These are phyloP conservation scores for Nycticorax nycticorax DNA, from an alignment of 2,113 vertebrate genomes.

Conservation along the genomic window DNA sequence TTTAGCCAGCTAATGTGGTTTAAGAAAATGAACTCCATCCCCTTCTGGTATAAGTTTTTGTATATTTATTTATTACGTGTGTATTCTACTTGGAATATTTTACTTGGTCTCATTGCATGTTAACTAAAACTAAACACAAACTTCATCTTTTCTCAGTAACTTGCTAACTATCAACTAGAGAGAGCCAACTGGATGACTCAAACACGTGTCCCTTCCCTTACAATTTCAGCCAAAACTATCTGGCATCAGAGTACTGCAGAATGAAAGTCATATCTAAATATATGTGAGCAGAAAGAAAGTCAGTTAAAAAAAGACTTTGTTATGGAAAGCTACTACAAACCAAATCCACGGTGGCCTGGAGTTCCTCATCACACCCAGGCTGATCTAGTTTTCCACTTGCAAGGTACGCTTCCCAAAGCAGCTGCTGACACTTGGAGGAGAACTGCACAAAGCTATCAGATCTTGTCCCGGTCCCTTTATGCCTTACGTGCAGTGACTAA, in stretches of 20 bases:
- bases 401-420: not conserved
- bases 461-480: not conserved
- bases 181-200: slow-evolving; percentile 68
- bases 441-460: not conserved
- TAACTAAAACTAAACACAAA: slow-evolving; percentile 52
- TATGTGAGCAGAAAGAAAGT: slow-evolving; percentile 54
- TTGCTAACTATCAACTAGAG: slow-evolving; percentile 29
- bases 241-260: slow-evolving; percentile 50
- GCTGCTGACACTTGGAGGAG: not conserved
- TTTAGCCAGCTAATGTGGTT: not conserved
- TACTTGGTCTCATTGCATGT: slow-evolving; percentile 33
- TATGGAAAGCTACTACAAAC: slow-evolving; percentile 67
- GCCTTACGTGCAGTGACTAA: not conserved
- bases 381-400: slow-evolving; percentile 33
- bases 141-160: slow-evolving; percentile 57
- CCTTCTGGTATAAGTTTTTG: slow-evolving; percentile 5
- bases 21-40: not conserved
- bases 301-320: slow-evolving; percentile 65
- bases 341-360: slow-evolving; percentile 46
- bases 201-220: slow-evolving; percentile 42
- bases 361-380: slow-evolving; percentile 29
- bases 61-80: slow-evolving; percentile 9
- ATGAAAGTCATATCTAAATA: slow-evolving; percentile 63
- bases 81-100: slow-evolving; percentile 32
- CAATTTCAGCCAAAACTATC: slow-evolving; percentile 56